phyloP scores from a whole-genome alignment of 2,797 vertebrate species.

The Steatocranus sp. region DNA sequence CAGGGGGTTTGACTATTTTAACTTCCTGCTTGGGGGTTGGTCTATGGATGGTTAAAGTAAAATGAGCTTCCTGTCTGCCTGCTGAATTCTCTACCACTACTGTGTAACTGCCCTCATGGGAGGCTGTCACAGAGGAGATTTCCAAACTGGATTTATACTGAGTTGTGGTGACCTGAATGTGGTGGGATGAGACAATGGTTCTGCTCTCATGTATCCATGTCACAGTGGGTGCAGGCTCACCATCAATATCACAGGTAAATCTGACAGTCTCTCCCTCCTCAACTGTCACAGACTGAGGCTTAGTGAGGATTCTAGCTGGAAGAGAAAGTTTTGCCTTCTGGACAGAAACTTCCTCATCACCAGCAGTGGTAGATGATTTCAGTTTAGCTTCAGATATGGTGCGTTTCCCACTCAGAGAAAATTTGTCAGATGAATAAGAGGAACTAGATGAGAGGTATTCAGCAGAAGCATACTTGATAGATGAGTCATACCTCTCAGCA shows the following conservation, averaged over 20 bases:
- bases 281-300: slow-evolving; percentile 88
- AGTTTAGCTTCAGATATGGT: slow-evolving; percentile 75
- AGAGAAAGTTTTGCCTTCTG: slow-evolving; percentile 83
- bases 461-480: slow-evolving; percentile 65
- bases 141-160: slow-evolving; percentile 94
- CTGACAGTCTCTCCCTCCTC: slow-evolving; percentile 85
- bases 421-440: slow-evolving; percentile 77
- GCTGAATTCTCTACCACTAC: slow-evolving; percentile 91
- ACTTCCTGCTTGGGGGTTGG: slow-evolving; percentile 78
- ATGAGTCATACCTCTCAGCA: slow-evolving; percentile 63
- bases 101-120: slow-evolving; percentile 90
- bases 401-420: slow-evolving; percentile 70
- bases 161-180: slow-evolving; percentile 81
- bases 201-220: slow-evolving; percentile 83
- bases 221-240: slow-evolving; percentile 89
- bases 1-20: slow-evolving; percentile 83
- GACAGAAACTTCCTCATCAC: slow-evolving; percentile 74
- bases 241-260: slow-evolving; percentile 94
- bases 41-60: slow-evolving; percentile 86
- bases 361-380: slow-evolving; percentile 72
- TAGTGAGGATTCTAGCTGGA: slow-evolving; percentile 90
- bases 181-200: slow-evolving; percentile 79
- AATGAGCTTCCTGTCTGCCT: slow-evolving; percentile 90
- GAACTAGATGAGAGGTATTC: slow-evolving; percentile 74
- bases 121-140: slow-evolving; percentile 83